Percentiles rank a stretch among this genome's conserved stretches.
These are phyloP conservation scores for Vesta saturnalis DNA, from an alignment of 2,888 invertebrate species.

Conservation along the genomic window DNA sequence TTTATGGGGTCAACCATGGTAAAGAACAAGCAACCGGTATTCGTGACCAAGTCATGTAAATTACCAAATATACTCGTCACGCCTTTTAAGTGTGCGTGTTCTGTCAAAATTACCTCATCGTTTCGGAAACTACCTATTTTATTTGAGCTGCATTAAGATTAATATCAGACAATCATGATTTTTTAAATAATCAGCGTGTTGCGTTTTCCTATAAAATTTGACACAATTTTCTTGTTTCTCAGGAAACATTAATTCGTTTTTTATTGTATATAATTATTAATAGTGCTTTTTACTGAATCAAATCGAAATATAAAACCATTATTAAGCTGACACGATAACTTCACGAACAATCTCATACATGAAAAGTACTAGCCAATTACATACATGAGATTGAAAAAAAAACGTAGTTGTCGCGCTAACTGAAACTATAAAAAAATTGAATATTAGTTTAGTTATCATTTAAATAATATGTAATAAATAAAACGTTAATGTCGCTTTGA, in stretches of 20 bases:
- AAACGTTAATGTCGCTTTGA: too few relatives aligned
- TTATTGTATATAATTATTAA: background rate
- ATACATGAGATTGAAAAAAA: too few relatives aligned
- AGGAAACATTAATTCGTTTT: background rate
- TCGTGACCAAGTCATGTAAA: constrained; percentile 52
- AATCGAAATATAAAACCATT: background rate
- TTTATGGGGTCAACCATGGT: constrained; percentile 17
- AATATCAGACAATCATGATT: constrained; percentile 53
- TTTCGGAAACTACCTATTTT: constrained; percentile 54
- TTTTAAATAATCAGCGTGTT: constrained; percentile 40
- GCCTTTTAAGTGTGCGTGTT: constrained; percentile 56
- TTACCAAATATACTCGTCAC: constrained; percentile 53
- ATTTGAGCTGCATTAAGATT: constrained; percentile 54
- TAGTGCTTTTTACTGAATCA: background rate
- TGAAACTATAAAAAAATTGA: too few relatives aligned
- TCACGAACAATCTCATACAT: too few relatives aligned
- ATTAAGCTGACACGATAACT: too few relatives aligned
- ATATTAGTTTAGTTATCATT: too few relatives aligned
- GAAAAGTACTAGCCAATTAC: too few relatives aligned
- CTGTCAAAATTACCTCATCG: constrained; percentile 56
- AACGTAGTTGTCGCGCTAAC: too few relatives aligned
- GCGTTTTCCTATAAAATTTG: constrained; percentile 29
- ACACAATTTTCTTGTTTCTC: constrained; percentile 21
- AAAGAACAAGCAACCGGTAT: constrained; percentile 31
- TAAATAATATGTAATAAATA: too few relatives aligned